A percentile compares a stretch with the other conserved stretches of the same genome.
phyloP scores from a whole-genome alignment of 2,113 vertebrate species.

The Scalopus aquaticus region DNA sequence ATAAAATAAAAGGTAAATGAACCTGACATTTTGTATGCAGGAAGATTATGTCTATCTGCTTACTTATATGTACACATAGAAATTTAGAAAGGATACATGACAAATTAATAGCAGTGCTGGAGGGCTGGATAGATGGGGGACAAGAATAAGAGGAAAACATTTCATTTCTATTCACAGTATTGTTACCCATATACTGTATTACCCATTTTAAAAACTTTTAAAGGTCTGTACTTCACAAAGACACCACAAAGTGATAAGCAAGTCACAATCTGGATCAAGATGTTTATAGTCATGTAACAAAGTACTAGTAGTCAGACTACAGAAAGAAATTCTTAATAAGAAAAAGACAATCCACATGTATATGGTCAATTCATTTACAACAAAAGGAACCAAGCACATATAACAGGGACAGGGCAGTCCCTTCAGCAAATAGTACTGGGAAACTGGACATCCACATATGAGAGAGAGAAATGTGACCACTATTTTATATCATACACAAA shows the following conservation, averaged over 20 bases:
- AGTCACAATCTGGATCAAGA: not conserved
- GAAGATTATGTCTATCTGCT: not conserved
- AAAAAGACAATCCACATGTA: not conserved
- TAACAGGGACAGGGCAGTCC: too few relatives aligned
- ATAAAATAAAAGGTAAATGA: not conserved
- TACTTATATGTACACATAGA: not conserved
- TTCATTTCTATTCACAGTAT: not conserved
- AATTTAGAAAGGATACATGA: not conserved
- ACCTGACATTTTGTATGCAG: not conserved
- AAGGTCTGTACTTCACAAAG: not conserved
- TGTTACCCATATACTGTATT: not conserved
- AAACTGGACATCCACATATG: too few relatives aligned
- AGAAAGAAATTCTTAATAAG: constrained; percentile 6
- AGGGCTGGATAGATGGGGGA: not conserved
- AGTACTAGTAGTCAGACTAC: not conserved
- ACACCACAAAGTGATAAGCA: not conserved
- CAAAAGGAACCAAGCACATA: not conserved
- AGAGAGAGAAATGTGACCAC: too few relatives aligned
- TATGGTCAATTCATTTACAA: not conserved
- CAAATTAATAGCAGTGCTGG: not conserved
- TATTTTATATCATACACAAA: too few relatives aligned
- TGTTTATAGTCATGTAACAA: not conserved
- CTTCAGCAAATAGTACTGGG: too few relatives aligned
- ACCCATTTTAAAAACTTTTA: not conserved
- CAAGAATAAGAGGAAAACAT: not conserved